A percentile compares a stretch with the other conserved stretches of the same genome.
Conservation (phyloP, 2,888 invertebrate species). For the Machimus atricapillus region DNA sequence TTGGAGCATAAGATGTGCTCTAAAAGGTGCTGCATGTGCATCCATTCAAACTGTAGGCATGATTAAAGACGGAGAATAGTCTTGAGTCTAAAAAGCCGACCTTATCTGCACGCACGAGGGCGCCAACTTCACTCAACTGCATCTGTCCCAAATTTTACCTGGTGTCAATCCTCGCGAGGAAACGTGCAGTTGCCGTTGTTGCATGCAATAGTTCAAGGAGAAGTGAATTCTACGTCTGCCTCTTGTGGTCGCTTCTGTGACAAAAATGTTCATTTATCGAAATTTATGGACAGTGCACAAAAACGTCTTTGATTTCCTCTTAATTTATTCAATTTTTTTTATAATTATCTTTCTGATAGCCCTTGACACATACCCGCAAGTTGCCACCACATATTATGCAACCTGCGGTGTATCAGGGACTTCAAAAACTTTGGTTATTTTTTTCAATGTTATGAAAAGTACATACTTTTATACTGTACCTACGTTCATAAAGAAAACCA, state of each 20-base stretch:
- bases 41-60: neutral
- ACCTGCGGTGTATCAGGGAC: neutral
- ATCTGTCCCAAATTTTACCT: constrained; percentile 5
- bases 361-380: constrained; percentile 10
- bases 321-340: constrained; percentile 12
- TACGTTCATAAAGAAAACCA: neutral
- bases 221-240: neutral
- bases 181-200: neutral
- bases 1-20: neutral
- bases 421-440: neutral
- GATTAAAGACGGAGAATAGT: neutral
- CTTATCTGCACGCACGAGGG: neutral
- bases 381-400: neutral
- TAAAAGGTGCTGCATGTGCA: neutral
- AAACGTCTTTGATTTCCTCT: neutral
- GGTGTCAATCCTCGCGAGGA: neutral
- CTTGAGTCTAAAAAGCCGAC: neutral
- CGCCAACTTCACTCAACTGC: neutral
- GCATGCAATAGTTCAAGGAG: constrained; percentile 5
- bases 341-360: neutral
- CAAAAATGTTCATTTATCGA: neutral
- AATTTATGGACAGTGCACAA: neutral
- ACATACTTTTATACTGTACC: neutral
- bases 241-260: neutral
- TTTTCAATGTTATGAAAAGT: neutral